phyloP scores from a whole-genome alignment of 2,113 vertebrate genomes.

The Hippocampus mohnikei region DNA sequence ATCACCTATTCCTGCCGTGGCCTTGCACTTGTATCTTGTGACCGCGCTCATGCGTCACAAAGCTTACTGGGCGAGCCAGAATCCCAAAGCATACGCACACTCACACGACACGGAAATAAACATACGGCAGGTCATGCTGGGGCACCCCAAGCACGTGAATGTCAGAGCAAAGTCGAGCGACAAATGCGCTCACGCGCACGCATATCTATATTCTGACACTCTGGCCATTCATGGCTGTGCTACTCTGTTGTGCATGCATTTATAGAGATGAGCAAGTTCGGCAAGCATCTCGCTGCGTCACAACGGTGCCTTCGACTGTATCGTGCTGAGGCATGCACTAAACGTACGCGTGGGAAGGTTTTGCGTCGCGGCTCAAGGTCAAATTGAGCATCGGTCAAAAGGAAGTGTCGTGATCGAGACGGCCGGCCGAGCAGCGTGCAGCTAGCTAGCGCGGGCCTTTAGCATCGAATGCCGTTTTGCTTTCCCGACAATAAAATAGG shows the following conservation, averaged over 20 bases:
- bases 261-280: constrained; percentile 43
- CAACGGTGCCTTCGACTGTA: constrained; percentile 1
- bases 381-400: neutral
- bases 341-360: neutral
- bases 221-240: constrained; percentile 57
- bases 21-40: constrained; percentile 44
- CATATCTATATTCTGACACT: constrained; percentile 15
- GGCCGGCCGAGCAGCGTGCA: too few species aligned
- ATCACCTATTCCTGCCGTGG: constrained; percentile 38
- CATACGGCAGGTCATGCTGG: constrained; percentile 26
- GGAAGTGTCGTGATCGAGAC: neutral
- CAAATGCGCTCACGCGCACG: constrained; percentile 22
- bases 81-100: constrained; percentile 12
- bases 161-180: constrained; percentile 27
- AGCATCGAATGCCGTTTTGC: too few species aligned
- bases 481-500: too few species aligned
- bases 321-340: neutral
- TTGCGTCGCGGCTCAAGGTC: neutral
- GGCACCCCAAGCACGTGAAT: constrained; percentile 39
- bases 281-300: constrained; percentile 22
- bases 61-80: constrained; percentile 36
- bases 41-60: constrained; percentile 43
- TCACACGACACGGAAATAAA: constrained; percentile 25
- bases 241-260: constrained; percentile 50
- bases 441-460: too few species aligned